phyloP scores from a whole-genome alignment of 2,888 invertebrate genomes.

The Ypsolopha scabrella region DNA sequence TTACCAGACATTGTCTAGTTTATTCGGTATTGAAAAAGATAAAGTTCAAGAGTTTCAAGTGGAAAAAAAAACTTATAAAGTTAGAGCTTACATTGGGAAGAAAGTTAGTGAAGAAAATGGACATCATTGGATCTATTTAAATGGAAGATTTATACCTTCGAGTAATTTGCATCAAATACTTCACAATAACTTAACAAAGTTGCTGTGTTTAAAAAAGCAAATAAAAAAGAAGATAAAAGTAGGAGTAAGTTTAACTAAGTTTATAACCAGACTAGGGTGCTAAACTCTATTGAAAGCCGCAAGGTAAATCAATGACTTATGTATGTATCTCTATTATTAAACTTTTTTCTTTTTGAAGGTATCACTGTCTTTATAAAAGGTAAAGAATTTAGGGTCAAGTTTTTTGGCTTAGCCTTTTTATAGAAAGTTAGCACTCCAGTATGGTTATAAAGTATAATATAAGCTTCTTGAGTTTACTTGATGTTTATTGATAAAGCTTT shows the following conservation, averaged over 20 bases:
- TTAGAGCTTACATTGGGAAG: conserved; percentile 70
- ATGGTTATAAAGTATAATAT: too few species aligned
- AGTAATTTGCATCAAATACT: conserved; percentile 46
- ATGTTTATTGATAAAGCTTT: not conserved
- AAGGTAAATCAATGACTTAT: too few species aligned
- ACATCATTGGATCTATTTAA: conserved; percentile 75
- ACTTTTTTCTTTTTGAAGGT: too few species aligned
- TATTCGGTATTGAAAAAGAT: conserved; percentile 38
- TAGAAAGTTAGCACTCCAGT: too few species aligned
- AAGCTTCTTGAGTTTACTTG: too few species aligned
- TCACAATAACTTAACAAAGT: conserved; percentile 26
- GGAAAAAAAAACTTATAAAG: conserved; percentile 53
- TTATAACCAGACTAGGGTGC: too few species aligned
- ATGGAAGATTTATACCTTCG: conserved; percentile 68
- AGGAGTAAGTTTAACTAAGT: conserved; percentile 20
- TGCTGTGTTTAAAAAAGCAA: conserved; percentile 10
- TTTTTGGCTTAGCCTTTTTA: too few species aligned
- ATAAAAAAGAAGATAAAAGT: conserved; percentile 18
- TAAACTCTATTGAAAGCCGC: too few species aligned
- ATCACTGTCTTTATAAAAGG: too few species aligned
- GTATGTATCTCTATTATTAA: too few species aligned
- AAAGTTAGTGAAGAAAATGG: conserved; percentile 15
- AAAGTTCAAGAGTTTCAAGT: conserved; percentile 46
- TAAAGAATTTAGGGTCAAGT: too few species aligned
- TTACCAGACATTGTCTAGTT: conserved; percentile 53